Base-by-base conservation (phyloP, 2,797 vertebrate species). In the Hoplostethus mediterraneus region DNA sequence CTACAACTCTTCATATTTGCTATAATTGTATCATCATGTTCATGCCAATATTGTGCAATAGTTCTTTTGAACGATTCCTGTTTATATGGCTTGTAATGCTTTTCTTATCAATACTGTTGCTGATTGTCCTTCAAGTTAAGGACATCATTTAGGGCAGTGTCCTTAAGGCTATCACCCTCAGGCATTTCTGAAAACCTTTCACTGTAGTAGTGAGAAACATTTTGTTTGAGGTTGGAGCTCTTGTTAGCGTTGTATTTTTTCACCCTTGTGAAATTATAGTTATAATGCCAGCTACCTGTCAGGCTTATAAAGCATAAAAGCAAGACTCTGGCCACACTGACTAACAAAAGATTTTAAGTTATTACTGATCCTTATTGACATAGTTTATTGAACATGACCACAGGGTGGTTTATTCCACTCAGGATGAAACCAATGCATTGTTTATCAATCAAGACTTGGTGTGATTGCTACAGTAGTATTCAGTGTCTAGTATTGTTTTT, bases 51-150 rank as follows among this genome's bases (percentile, higher is more conserved):
- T 55, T 65, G 16, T 30, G 49, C 44, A 45, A 45, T 5, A 14
- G 44, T 45, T 45, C 12, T 45, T 13, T 45, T 13, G 36, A 74
- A 4, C 13, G 63, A 2, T 12, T 31, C 3, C 25, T 56, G 4
- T 36, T 16, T 11, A 30, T 11, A 58, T 57, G 53, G 7, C 21
- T 14, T 52, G 13, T 30, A 54, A 59, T 66, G 16, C 3, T 28
- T 38, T 55, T 56, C 9, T 54, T 69, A 71, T 76, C 63, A 4
- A 11, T 16, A 40, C 1, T 38, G 5, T 16, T 54, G 11, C 54
- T 16, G 3, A 30, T 17, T 58, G 55, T 14, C 16, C 47, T 9
- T 57, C 4, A 36, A 57, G 60, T 65, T 54, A 60, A 59, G 40
- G 7, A 2, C 1, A 5, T 16, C 67, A 14, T 45, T 45, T 45